Base-by-base conservation (phyloP, 1,140 invertebrate species). In the Eciton burchellii region DNA sequence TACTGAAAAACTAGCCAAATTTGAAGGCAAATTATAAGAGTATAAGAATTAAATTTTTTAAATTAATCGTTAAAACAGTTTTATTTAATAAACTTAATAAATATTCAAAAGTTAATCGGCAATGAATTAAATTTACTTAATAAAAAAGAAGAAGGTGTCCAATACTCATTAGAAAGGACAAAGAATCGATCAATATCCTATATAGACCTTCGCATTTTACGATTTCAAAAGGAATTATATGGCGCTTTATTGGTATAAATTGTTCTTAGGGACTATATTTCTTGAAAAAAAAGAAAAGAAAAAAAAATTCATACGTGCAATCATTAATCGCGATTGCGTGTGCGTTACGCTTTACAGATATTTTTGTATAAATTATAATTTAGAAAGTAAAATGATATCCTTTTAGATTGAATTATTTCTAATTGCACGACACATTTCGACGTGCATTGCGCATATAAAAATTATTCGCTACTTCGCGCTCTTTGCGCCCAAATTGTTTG, bases 331-430 rank as follows among this genome's bases (percentile, higher is more conserved):
- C 47, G 81, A 43, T 87, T 82, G 83, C 84, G 88, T 84, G 86
- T 82, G 83, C 84, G 86, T 84, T 81, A 76, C 52, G 59, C 65
- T 62, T 84, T 84, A 47, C 74, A 84, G 54, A 65, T n/a, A 84
- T 19, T 68, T 84, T 88, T 56, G 49, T 84, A 82, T 82, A 71
- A 90, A 90, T 88, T 87, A 88, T 82, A 63, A 82, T 86, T 91
- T 92, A 86, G 49, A 70, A 87, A 72, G 79, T 91, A 90, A 90
- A 35, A 90, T 54, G 89, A 86, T 92, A 92, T 93, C 90, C 91
- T 2, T 91, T 89, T 91, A 91, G 82, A 83, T 52, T 76, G 83
- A 84, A 87, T 84, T 88, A 89, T 91, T 89, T 85, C 81, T 90
- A 89, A 85, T 86, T 74, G 83, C 89, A 89, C 79, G 89, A 90